A percentile compares a stretch with the other conserved stretches of the same genome.
Evolutionary conservation across 37 sponge, comb jelly and placozoan genomes (phyloP).

Genomic region (Dysidea cf. avara): DNA sequence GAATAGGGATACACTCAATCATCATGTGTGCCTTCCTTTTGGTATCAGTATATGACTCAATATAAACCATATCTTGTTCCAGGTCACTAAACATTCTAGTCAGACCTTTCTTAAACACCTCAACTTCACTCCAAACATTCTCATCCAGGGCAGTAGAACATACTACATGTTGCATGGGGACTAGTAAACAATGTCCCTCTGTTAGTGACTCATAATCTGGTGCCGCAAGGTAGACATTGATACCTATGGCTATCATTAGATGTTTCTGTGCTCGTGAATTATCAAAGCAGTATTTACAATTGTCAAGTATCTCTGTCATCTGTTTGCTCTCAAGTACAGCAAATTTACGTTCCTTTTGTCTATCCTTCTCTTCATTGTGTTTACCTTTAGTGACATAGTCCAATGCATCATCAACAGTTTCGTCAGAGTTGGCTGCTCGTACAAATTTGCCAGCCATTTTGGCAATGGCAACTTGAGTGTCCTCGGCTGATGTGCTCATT

Average conservation of each 20-base stretch:
- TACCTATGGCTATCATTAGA: slow-evolving; percentile 77
- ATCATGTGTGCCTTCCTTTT: slow-evolving; percentile 68
- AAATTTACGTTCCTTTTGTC: slow-evolving; percentile 11
- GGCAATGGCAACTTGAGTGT: slow-evolving; percentile 59
- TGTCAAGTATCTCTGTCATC: slow-evolving; percentile 46
- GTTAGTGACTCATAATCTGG: slow-evolving; percentile 77
- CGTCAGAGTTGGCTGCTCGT: slow-evolving; percentile 51
- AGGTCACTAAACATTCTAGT: slow-evolving; percentile 74
- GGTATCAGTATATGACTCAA: slow-evolving; percentile 56
- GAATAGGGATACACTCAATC: slow-evolving; percentile 91
- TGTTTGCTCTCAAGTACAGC: slow-evolving; percentile 45
- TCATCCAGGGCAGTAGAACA: slow-evolving; percentile 76
- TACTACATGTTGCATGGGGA: slow-evolving; percentile 67
- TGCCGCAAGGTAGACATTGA: slow-evolving; percentile 65
- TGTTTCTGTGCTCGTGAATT: slow-evolving; percentile 49
- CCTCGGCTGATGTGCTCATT: slow-evolving; percentile 58
- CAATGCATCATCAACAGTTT: slow-evolving; percentile 82
- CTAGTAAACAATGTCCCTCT: slow-evolving; percentile 75
- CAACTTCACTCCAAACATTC: slow-evolving; percentile 83
- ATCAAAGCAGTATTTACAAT: slow-evolving; percentile 70
- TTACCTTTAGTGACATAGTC: slow-evolving; percentile 46
- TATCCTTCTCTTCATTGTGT: slow-evolving; percentile 27
- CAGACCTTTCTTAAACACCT: slow-evolving; percentile 67
- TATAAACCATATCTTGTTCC: slow-evolving; percentile 71
- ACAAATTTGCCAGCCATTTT: slow-evolving; percentile 81